Evolutionary conservation across 2,113 vertebrate species (phyloP).

Genomic region (Odobenus rosmarus): DNA sequence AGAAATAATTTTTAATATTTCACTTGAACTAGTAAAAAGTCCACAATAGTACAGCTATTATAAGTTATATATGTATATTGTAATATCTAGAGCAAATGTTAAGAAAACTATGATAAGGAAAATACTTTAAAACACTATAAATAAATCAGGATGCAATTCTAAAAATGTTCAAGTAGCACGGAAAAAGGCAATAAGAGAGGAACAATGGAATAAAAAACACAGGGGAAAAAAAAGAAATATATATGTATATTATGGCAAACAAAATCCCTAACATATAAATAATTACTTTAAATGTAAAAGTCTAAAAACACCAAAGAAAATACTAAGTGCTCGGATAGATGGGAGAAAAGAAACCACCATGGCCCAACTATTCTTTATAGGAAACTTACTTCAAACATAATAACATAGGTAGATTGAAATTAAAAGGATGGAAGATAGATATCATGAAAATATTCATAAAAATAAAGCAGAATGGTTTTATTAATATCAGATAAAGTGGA

Average conservation of each 20-base stretch:
- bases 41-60: background rate
- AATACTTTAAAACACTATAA: background rate
- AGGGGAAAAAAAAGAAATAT: background rate
- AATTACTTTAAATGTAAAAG: background rate
- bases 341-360: background rate
- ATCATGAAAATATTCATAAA: background rate
- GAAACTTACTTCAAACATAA: background rate
- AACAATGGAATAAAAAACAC: background rate
- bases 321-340: background rate
- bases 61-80: background rate
- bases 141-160: background rate
- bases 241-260: background rate
- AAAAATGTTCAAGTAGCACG: background rate
- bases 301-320: background rate
- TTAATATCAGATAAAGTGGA: background rate
- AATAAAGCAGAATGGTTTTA: background rate
- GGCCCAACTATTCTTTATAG: background rate
- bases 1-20: background rate
- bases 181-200: background rate
- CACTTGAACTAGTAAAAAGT: background rate
- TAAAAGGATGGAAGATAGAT: background rate
- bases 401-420: background rate
- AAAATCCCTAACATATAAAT: background rate
- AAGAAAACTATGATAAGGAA: background rate
- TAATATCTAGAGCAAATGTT: background rate